These are phyloP conservation scores for Tamias sibiricus DNA, from an alignment of 2,113 vertebrate species.

Conservation along the genomic window DNA sequence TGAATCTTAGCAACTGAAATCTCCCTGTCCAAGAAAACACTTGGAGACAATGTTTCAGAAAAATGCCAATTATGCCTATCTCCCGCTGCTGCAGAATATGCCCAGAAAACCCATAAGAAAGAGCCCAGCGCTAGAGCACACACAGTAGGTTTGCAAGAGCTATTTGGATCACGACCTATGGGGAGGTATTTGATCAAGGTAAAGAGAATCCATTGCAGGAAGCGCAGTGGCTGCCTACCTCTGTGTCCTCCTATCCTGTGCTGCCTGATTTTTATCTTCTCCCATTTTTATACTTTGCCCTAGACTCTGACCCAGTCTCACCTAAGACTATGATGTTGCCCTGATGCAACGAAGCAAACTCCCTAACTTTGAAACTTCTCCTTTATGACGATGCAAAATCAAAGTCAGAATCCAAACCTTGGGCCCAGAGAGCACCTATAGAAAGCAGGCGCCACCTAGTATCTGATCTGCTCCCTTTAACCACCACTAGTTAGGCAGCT, in stretches of 20 bases:
- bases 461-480: neutral
- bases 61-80: neutral
- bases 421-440: neutral
- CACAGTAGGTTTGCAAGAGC: neutral
- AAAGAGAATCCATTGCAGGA: neutral
- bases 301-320: neutral
- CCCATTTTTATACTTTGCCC: neutral
- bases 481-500: neutral
- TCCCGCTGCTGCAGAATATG: neutral
- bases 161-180: neutral
- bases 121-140: neutral
- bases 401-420: neutral
- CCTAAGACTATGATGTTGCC: neutral
- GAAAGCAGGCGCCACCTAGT: neutral
- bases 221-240: neutral
- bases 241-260: neutral
- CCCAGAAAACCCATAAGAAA: neutral
- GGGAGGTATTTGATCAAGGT: neutral
- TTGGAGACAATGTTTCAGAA: conserved; percentile 32
- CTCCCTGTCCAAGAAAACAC: neutral
- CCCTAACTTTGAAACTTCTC: neutral
- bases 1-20: conserved; percentile 36
- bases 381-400: neutral
- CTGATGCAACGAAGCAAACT: neutral
- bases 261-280: neutral